Conservation (phyloP, 2,888 invertebrate genomes). For the Amphipoea lucens region DNA sequence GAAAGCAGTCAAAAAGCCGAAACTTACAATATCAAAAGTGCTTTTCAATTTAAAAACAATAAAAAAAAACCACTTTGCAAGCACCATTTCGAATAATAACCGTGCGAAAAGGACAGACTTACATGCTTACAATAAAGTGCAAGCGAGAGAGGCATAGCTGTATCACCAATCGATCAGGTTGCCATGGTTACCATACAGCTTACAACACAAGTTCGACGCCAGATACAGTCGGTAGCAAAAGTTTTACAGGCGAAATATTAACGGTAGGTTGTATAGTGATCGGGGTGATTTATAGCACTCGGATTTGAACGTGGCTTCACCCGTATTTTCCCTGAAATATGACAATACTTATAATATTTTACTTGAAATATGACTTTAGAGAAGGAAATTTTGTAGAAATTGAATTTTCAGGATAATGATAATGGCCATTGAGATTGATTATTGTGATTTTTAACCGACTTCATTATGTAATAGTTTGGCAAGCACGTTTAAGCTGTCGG, state of each 20-base stretch:
- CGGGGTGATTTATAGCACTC: conserved; percentile 47
- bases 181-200: conserved; percentile 76
- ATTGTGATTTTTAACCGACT: neutral
- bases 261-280: conserved; percentile 38
- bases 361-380: conserved; percentile 35
- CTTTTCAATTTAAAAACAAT: conserved; percentile 58
- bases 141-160: conserved; percentile 64
- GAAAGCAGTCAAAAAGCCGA: neutral
- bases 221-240: conserved; percentile 24
- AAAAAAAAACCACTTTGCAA: conserved; percentile 58
- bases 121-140: conserved; percentile 44
- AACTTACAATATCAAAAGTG: conserved; percentile 20
- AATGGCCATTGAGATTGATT: neutral
- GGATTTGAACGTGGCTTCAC: conserved; percentile 41
- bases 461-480: neutral
- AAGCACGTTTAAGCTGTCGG: neutral
- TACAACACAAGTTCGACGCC: conserved; percentile 56
- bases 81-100: conserved; percentile 68
- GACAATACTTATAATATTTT: conserved; percentile 18
- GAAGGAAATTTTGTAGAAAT: conserved; percentile 2
- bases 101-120: conserved; percentile 58
- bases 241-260: conserved; percentile 27
- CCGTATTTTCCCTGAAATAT: conserved; percentile 44
- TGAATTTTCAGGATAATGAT: neutral
- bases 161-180: conserved; percentile 84